Base-by-base conservation (phyloP, 2,113 vertebrate genomes). In the Aleadryas rufinucha region DNA sequence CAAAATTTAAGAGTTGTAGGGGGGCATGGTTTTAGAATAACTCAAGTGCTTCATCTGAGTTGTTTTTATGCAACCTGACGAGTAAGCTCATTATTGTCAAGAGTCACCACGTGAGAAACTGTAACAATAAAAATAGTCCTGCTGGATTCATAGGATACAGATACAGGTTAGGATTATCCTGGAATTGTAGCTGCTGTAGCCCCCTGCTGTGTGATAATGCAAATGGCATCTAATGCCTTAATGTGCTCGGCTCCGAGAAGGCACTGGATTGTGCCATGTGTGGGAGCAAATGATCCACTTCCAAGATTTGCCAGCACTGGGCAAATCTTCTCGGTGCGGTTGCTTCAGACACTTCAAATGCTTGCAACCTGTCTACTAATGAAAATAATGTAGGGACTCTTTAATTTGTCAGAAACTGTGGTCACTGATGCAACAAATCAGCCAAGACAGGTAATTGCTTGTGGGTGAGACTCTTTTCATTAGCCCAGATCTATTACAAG, bases 121-220 rank as follows among this genome's bases (percentile, higher is more conserved):
- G 39, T 90, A 91, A 84, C 70, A 94, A 78, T 90, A 92, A 94
- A 96, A 94, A 59, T 37, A 84, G 74, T 90, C 97, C 92, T 96
- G 72, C 90, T 93, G 91, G 84, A 94, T 93, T 96, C 76, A 31
- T 65, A 45, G 42, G 64, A 19, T 88, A 79, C 76, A 94, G 89
- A 95, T 42, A 91, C 31, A 74, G 91, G 93, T 93, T 93, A 94
- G 91, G 97, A 97, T 96, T 96, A 97, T 96, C 95, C 90, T 71
- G 96, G 95, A 97, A 91, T 22, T 93, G 91, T 93, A 94, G 97
- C 96, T 95, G 95, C 95, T 97, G 93, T 98, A 98, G 98, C 98
- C 98, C 98, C 98, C 98, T 98, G 98, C 98, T 98, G 98, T 98
- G 98, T 96, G 97, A 97, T 96, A 98, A 98, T 98, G 98, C 97